These are phyloP conservation scores for Bujurquina vittata DNA, from an alignment of 2,113 vertebrate genomes.

Conservation along the genomic window DNA sequence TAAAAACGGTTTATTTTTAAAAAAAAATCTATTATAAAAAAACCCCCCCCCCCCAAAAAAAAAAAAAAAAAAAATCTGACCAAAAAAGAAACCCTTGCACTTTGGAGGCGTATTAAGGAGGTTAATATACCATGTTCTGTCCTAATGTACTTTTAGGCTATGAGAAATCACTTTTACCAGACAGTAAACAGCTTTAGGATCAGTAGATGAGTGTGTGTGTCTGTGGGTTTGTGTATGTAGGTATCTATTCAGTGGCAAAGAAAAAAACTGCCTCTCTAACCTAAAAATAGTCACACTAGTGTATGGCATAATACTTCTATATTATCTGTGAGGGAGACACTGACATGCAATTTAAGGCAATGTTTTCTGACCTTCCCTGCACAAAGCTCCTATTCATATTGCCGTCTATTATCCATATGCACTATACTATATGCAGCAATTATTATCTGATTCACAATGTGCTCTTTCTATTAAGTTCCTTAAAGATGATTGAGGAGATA, in stretches of 20 bases:
- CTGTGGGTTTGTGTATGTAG: neutral
- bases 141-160: neutral
- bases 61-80: neutral
- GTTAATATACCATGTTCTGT: neutral
- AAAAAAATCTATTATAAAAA: too few relatives aligned
- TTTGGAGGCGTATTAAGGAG: neutral
- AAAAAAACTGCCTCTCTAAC: neutral
- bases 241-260: neutral
- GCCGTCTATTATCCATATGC: neutral
- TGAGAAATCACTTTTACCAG: neutral
- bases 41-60: too few relatives aligned
- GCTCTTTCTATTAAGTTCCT: neutral
- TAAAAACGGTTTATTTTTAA: too few relatives aligned
- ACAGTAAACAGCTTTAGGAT: neutral
- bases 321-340: neutral
- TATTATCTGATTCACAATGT: neutral
- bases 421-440: neutral
- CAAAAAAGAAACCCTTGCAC: neutral
- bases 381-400: neutral
- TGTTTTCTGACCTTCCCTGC: constrained; percentile 17
- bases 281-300: neutral
- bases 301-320: neutral
- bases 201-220: neutral
- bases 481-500: neutral
- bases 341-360: neutral